phyloP scores from a whole-genome alignment of 2,797 vertebrate species.

The Channallabes apus region DNA sequence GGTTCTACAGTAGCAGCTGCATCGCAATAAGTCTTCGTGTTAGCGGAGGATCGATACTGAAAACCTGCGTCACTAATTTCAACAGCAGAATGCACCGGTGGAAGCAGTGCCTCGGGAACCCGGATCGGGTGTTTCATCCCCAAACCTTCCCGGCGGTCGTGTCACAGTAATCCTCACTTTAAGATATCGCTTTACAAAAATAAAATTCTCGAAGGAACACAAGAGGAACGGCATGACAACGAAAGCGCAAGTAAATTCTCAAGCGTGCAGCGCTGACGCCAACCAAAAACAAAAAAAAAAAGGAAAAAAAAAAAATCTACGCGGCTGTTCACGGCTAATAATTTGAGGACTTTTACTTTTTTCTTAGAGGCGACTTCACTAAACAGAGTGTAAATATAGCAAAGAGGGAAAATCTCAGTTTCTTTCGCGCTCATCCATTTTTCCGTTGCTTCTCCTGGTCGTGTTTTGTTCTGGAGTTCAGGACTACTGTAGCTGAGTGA shows the following conservation, averaged over 20 bases:
- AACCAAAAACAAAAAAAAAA: slow-evolving; percentile 43
- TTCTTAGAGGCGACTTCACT: slow-evolving; percentile 50
- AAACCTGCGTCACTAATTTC: slow-evolving; percentile 55
- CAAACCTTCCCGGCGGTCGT: slow-evolving; percentile 25
- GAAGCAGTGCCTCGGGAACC: slow-evolving; percentile 20
- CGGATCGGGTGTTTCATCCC: slow-evolving; percentile 36
- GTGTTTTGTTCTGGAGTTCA: slow-evolving; percentile 21
- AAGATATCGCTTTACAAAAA: slow-evolving; percentile 57
- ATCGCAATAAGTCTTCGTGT: slow-evolving; percentile 38
- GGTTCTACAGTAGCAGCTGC: slow-evolving; percentile 44
- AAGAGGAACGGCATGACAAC: slow-evolving; percentile 52
- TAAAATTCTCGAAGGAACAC: slow-evolving; percentile 44
- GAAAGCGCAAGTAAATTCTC: slow-evolving; percentile 41
- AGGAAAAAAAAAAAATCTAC: slow-evolving; percentile 51
- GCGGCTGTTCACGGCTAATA: slow-evolving; percentile 59
- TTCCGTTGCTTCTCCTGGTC: slow-evolving; percentile 21
- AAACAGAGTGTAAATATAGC: slow-evolving; percentile 56
- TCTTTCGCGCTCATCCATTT: slow-evolving; percentile 38
- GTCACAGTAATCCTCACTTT: slow-evolving; percentile 53
- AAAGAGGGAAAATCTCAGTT: slow-evolving; percentile 26
- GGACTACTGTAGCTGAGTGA: slow-evolving; percentile 26
- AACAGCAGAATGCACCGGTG: slow-evolving; percentile 52
- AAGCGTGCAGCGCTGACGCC: slow-evolving; percentile 60
- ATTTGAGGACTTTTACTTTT: slow-evolving; percentile 34
- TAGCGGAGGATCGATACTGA: slow-evolving; percentile 53